Base-by-base conservation (phyloP, 2,113 vertebrate genomes). In the Pollachius pollachius region DNA sequence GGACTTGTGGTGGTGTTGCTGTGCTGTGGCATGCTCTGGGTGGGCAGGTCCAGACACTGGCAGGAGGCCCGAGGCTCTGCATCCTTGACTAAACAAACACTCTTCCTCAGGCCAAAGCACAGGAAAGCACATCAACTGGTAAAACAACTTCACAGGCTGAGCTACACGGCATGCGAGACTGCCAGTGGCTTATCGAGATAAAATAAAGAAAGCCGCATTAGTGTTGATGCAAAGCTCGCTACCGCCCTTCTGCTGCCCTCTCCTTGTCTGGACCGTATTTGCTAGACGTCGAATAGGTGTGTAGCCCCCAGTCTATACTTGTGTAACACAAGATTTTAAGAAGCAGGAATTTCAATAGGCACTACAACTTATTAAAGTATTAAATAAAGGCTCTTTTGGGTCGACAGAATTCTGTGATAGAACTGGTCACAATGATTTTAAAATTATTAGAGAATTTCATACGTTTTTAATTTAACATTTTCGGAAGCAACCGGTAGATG, bases 101-200 rank as follows among this genome's bases (percentile, higher is more conserved):
- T 70, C 27, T 77, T 84, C 80, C 75, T 80, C 69, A 64, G 80
- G 81, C 78, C 48, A 72, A 69, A 84, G 68, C 79, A 75, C 71
- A 80, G 68, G 64, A 78, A 80, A 70, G 27, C 52, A 65, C 23
- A 75, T 68, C 30, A 19, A 72, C 65, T 30, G 37, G 65, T 62
- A 37, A 56, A 79, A 65, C 72, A 82, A 76, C 81, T 79, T 74
- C 78, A 81, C 30, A 77, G 64, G 37, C 37, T 21, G 56, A 54
- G 70, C 52, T 27, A 56, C 30, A 30, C 72, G 72, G 62, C 59
- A 72, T 1, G 15, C 52, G 62, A 65, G 62, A 66, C 54, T 57
- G 62, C 64, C 48, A 64, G 25, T 12, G 62, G 60, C 61, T 9
- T 75, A 62, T 56, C 19, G 4, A 8, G 41, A 48, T 48, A 48